phyloP scores from a whole-genome alignment of 2,888 invertebrate genomes.

The Cryptus armator region DNA sequence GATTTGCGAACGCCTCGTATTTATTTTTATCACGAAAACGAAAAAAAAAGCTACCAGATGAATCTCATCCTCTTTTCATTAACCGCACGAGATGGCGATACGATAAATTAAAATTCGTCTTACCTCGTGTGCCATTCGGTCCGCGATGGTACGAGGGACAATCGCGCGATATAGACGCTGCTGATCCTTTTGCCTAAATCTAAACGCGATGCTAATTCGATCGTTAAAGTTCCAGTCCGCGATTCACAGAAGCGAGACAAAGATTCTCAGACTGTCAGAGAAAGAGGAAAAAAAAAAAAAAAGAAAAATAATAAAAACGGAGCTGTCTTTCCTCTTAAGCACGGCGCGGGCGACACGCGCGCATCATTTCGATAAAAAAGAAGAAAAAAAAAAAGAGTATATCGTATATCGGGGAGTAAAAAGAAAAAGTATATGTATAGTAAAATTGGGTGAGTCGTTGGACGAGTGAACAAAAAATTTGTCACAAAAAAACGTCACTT shows the following conservation, averaged over 20 bases:
- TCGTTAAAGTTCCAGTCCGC: conserved; percentile 7
- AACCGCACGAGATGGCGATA: too few relatives aligned
- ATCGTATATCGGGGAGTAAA: neutral
- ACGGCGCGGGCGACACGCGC: neutral
- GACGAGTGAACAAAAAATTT: neutral
- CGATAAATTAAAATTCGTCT: too few relatives aligned
- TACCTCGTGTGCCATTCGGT: too few relatives aligned
- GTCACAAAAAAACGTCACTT: conserved; percentile 2
- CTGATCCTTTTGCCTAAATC: neutral
- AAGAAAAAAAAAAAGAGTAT: neutral
- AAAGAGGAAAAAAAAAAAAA: conserved; percentile 1
- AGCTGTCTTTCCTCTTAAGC: conserved; percentile 2
- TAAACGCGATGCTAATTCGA: conserved; percentile 4
- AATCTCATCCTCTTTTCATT: too few relatives aligned
- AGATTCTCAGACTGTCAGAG: neutral
- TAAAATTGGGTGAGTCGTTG: neutral
- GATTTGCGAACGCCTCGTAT: too few relatives aligned
- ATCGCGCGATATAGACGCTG: neutral
- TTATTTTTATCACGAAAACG: too few relatives aligned
- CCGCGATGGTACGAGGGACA: neutral
- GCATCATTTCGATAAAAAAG: neutral
- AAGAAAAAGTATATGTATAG: neutral
- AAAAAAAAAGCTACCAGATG: too few relatives aligned
- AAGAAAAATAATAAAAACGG: neutral
- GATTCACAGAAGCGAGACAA: conserved; percentile 10